Conservation (phyloP, 2,113 vertebrate genomes). For the Brienomyrus longianalis region DNA sequence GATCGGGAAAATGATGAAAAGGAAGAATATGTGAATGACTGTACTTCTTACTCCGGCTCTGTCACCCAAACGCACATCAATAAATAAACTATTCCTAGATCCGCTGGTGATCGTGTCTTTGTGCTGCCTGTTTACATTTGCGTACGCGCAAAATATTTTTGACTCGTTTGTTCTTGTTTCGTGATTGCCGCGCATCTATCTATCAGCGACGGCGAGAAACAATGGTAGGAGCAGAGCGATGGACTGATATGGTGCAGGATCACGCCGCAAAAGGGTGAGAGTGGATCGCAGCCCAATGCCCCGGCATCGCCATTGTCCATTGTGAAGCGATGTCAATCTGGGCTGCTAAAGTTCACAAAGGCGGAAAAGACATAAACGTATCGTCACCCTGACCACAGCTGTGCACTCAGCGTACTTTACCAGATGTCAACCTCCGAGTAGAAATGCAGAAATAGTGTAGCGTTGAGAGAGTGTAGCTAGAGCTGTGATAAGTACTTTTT, state of each 20-base stretch:
- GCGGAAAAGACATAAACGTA: neutral
- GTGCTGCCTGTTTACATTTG: neutral
- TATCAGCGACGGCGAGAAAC: neutral
- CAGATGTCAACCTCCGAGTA: neutral
- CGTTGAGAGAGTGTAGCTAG: neutral
- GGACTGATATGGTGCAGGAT: neutral
- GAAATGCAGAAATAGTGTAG: neutral
- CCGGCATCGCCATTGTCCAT: neutral
- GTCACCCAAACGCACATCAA: neutral
- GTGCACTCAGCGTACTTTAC: neutral
- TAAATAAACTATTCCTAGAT: neutral
- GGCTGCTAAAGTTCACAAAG: neutral
- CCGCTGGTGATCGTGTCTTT: neutral
- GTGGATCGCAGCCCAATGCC: neutral
- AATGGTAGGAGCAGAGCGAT: neutral
- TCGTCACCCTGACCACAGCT: neutral
- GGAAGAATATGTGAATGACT: neutral
- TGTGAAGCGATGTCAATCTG: neutral
- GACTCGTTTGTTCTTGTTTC: neutral
- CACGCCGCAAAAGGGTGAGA: neutral
- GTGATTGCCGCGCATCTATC: neutral
- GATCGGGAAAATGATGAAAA: neutral
- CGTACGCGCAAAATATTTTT: neutral
- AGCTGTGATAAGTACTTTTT: neutral
- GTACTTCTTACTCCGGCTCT: neutral